These are phyloP conservation scores for Portunus trituberculatus DNA, from an alignment of 1,140 invertebrate genomes.

Conservation along the genomic window DNA sequence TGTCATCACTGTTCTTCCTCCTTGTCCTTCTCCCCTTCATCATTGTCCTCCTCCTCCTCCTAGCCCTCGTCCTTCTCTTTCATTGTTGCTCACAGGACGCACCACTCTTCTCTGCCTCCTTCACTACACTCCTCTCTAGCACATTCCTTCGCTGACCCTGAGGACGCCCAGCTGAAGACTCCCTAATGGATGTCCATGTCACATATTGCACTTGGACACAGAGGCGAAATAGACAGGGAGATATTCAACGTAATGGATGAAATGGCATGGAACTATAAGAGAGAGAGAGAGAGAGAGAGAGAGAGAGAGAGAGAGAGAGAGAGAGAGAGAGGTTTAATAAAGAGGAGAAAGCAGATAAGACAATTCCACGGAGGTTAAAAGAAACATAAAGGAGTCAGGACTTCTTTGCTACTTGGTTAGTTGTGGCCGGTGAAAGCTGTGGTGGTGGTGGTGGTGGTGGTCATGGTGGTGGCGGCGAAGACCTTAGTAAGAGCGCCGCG, in stretches of 20 bases:
- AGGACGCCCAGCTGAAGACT: background rate
- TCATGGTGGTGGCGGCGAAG: background rate
- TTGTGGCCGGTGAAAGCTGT: background rate
- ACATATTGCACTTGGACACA: background rate
- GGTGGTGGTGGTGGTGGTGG: background rate
- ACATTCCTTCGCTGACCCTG: background rate
- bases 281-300: slow-evolving; percentile 25
- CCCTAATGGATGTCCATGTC: background rate
- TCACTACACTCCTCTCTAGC: too few relatives aligned
- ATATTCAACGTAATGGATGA: background rate
- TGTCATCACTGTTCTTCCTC: too few relatives aligned
- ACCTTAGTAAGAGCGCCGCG: background rate
- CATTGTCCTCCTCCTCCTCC: background rate
- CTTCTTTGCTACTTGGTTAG: background rate
- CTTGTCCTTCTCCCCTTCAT: background rate
- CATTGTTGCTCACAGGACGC: too few relatives aligned
- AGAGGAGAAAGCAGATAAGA: background rate
- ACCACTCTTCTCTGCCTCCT: too few relatives aligned
- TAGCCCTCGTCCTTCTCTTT: background rate
- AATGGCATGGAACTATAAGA: background rate
- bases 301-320: slow-evolving; percentile 20
- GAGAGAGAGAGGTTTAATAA: background rate
- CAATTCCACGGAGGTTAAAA: background rate
- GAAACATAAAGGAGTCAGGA: background rate
- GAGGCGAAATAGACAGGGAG: background rate